A percentile compares a stretch with the other conserved stretches of the same genome.
phyloP scores from a whole-genome alignment of 2,113 vertebrate species.

The Tricholaema leucomelas region DNA sequence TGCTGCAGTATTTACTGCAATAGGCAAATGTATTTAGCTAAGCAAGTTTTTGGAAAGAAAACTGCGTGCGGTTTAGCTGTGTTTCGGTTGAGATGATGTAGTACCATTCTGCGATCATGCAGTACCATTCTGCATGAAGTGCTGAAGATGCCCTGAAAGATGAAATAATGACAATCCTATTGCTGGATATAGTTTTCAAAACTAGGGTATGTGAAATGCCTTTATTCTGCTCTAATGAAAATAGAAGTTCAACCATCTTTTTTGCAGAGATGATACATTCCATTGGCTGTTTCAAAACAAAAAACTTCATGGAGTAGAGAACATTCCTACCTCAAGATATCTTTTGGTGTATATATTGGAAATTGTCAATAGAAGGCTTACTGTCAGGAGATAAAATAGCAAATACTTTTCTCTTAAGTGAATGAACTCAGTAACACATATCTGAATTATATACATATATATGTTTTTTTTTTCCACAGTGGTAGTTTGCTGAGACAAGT shows the following conservation, averaged over 20 bases:
- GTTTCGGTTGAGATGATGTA: neutral
- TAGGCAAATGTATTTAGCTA: neutral
- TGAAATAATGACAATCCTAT: neutral
- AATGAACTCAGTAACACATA: neutral
- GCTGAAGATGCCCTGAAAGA: neutral
- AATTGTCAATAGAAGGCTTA: neutral
- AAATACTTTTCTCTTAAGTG: neutral
- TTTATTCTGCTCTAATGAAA: neutral
- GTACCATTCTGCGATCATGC: no score
- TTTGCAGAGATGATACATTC: neutral
- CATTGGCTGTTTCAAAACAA: neutral
- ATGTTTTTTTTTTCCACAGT: neutral
- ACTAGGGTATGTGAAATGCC: neutral
- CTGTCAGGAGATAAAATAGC: neutral
- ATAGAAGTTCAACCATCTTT: neutral
- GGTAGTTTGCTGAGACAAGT: constrained; percentile 8
- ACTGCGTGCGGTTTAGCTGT: neutral
- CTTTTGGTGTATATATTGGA: neutral
- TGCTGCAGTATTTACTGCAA: neutral
- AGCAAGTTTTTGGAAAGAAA: neutral
- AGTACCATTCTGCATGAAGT: no score
- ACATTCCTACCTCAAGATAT: neutral
- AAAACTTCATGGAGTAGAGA: neutral
- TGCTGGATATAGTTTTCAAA: neutral
- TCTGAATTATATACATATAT: no score